A percentile compares a stretch with the other conserved stretches of the same genome.
Evolutionary conservation across 92 coral and sea anemone genomes (phyloP).

Genomic region (Galaxea fascicularis): DNA sequence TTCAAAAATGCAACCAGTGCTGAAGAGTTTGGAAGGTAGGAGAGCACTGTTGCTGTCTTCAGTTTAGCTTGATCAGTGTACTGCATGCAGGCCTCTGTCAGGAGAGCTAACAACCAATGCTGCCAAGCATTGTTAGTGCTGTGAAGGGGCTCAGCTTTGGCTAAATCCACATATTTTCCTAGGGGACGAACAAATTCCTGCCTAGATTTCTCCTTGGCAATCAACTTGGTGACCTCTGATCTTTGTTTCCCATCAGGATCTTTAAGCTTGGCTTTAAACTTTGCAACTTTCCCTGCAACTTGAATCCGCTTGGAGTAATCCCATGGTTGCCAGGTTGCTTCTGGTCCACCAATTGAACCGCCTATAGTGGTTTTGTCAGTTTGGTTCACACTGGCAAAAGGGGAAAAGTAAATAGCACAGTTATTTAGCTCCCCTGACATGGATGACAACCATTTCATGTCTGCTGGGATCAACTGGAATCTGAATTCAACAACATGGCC

Average conservation of each 20-base stretch:
- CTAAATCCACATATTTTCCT: conserved; percentile 58
- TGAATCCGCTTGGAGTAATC: conserved; percentile 25
- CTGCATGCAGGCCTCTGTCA: conserved; percentile 52
- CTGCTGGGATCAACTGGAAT: conserved; percentile 63
- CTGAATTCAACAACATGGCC: conserved; percentile 42
- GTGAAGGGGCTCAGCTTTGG: conserved; percentile 68
- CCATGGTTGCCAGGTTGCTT: conserved; percentile 74
- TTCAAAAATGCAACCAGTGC: conserved; percentile 48
- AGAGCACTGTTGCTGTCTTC: conserved; percentile 51
- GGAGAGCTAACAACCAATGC: conserved; percentile 48
- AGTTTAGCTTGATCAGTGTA: conserved; percentile 28
- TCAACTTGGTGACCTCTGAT: conserved; percentile 21
- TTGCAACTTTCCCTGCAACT: conserved; percentile 41
- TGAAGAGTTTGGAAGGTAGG: conserved; percentile 31
- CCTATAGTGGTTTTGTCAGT: conserved; percentile 39
- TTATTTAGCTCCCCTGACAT: conserved; percentile 69
- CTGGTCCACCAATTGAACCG: conserved; percentile 56
- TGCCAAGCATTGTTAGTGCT: conserved; percentile 75
- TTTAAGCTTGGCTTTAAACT: conserved; percentile 37
- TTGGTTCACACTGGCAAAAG: conserved; percentile 71
- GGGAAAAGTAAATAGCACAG: conserved; percentile 63
- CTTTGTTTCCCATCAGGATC: conserved; percentile 40
- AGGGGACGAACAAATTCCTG: conserved; percentile 63
- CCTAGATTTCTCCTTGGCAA: conserved; percentile 29
- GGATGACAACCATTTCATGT: conserved; percentile 69